Base-by-base conservation (phyloP, 2,113 vertebrate genomes). In the Centropus unirufus region DNA sequence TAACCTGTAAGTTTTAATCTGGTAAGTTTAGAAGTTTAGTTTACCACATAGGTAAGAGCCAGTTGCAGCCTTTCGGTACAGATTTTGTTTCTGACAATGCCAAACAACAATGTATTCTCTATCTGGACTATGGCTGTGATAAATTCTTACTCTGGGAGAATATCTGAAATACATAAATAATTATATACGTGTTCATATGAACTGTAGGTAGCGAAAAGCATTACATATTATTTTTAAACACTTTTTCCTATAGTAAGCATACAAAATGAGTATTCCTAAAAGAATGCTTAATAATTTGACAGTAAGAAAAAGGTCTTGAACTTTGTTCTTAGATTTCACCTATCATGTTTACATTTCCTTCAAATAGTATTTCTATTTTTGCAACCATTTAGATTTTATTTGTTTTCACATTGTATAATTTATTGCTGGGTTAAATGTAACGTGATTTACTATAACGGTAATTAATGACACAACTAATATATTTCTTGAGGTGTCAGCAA, bases 341-440 rank as follows among this genome's bases (percentile, higher is more conserved):
- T 95, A 24, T 93, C 7, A 2, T 24, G 62, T 91, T 97, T 95
- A 64, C 26, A 95, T 97, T 92, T 95, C 22, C 24, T 94, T 90
- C 85, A 88, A 78, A 79, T 78, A 59, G 39, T 26, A 34, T 0
- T 49, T 49, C 21, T 21, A 19, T 11, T 4, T 85, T 73, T 59
- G 8, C 15, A 69, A 39, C 63, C 8, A 14, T 83, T 55, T 80
- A 12, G 22, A 77, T 7, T 54, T 66, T 34, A 46, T 44, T 59
- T 81, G 15, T 76, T 86, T 95, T 90, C 4, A 16, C 3, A 6
- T 8, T n/a, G 8, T 52, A 5, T 32, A 22, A 36, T 80, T 83
- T 76, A n/a, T 32, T 76, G 14, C 6, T 64, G 27, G 23, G 22
- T 34, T 36, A 39, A 66, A 4, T 57, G n/a, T 44, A 73, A 64